Evolutionary conservation across 2,113 vertebrate genomes (phyloP).

Genomic region (Aspidoscelis tigris): DNA sequence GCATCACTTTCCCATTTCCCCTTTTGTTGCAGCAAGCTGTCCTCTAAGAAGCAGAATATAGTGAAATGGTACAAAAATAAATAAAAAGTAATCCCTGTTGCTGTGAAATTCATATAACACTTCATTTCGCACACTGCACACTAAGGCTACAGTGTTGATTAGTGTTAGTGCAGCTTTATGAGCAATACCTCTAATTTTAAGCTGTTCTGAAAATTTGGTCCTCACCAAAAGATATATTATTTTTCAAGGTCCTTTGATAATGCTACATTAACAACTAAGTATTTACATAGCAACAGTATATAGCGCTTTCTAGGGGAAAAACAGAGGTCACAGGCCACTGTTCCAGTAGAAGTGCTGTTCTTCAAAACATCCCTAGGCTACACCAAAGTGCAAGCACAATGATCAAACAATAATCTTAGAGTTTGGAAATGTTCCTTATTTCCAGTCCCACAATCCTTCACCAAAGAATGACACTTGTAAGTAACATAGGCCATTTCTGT

Average conservation of each 20-base stretch:
- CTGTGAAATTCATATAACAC: slow-evolving; percentile 22
- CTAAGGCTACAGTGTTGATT: slow-evolving; percentile 27
- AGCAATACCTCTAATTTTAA: slow-evolving; percentile 29
- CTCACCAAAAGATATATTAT: background rate
- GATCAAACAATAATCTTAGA: background rate
- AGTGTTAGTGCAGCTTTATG: background rate
- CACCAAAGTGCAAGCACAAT: background rate
- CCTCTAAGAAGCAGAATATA: slow-evolving; percentile 1
- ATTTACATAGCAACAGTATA: background rate
- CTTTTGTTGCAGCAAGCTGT: background rate
- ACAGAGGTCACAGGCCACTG: no score
- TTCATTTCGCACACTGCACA: slow-evolving; percentile 15
- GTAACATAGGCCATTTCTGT: no score
- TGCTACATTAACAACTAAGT: background rate
- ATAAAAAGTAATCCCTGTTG: slow-evolving; percentile 14
- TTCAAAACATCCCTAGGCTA: no score
- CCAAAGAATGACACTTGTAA: no score
- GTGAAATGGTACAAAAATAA: background rate
- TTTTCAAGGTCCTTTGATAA: background rate
- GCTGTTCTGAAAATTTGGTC: background rate
- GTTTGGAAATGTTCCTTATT: no score
- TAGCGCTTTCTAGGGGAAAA: background rate
- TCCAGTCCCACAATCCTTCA: no score
- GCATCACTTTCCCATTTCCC: background rate
- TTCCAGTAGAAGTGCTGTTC: no score